Evolutionary conservation across 2,888 invertebrate genomes (phyloP).

Genomic region (Drosophila tripunctata): DNA sequence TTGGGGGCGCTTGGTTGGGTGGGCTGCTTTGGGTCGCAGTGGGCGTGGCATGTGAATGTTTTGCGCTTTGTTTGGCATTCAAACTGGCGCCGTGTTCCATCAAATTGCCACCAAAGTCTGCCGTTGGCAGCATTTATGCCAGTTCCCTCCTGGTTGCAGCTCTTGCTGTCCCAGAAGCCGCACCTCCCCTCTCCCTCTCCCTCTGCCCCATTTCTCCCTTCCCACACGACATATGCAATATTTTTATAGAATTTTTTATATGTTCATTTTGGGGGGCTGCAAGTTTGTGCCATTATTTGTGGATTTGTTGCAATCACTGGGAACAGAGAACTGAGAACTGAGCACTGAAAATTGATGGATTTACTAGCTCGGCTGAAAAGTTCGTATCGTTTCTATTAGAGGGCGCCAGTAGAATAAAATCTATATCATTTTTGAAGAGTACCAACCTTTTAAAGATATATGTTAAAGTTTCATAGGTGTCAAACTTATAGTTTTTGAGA

Average conservation of each 20-base stretch:
- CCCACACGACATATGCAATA: constrained; percentile 2
- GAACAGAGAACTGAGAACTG: constrained; percentile 25
- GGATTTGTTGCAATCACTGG: constrained; percentile 19
- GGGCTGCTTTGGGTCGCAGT: neutral
- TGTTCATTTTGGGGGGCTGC: constrained; percentile 11
- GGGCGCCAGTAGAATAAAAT: no score
- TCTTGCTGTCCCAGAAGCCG: neutral
- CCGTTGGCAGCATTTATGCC: constrained; percentile 23
- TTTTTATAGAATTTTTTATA: constrained; percentile 31
- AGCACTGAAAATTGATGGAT: constrained; percentile 25
- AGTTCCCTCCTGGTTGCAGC: neutral
- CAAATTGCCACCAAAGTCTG: constrained; percentile 39
- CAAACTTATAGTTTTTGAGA: no score
- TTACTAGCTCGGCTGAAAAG: constrained; percentile 37
- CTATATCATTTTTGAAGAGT: no score
- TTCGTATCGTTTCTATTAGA: constrained; percentile 7
- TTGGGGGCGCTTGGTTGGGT: neutral
- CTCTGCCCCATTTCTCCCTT: neutral
- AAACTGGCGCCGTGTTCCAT: constrained; percentile 50
- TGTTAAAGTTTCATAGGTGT: no score
- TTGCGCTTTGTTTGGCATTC: constrained; percentile 29
- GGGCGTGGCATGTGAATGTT: constrained; percentile 9
- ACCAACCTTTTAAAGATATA: no score
- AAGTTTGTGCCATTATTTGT: constrained; percentile 35
- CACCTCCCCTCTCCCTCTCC: neutral